Evolutionary conservation across 2,113 vertebrate species (phyloP), one percentile per base, ranked within the genome.

Genomic region (Cacatua alba): DNA sequence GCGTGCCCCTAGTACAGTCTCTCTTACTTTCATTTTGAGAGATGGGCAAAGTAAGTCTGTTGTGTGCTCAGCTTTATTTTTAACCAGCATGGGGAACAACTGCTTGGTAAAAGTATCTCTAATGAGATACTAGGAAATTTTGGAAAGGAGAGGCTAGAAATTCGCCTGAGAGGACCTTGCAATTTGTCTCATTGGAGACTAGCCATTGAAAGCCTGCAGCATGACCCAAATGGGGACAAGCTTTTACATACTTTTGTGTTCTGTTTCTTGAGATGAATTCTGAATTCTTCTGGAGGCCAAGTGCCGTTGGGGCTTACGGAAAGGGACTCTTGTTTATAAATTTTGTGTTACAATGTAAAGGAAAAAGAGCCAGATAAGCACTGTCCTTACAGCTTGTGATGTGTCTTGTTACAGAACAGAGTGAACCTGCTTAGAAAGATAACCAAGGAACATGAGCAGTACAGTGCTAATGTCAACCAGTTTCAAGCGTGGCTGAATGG

Each of bases 401-500:
- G 75, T 95, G 49, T 97, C 59, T 85, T 87, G 69, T 96, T 92
- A 49, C 96, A 99, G 99, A 98, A 98, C 60, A 98, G 98, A 72
- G 98, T 99, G 85, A 55, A 92, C 24, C 88, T 98, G 94, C 98
- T 99, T 82, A 97, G 98, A 88, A 98, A 95, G 90, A 97, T 99
- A 69, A 97, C 98, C 21, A 97, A 96, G 71, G 98, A 99, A 59
- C 99, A 99, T 2, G 98, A 98, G 95, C 94, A 29, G 11, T 98
- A 98, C 97, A 97, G 97, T 48, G 13, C 87, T 20, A 88, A 76
- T 0, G 70, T 98, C 88, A 97, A 98, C 10, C 97, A 97, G 91
- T 99, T 99, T 97, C 98, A 98, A 78, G 95, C 80, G 7, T 99
- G 99, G 99, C 97, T 99, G 94, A 95, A 97, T 37, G 94, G 92